Evolutionary conservation across 1,140 invertebrate species (phyloP).

Genomic region (Argopecten irradians): DNA sequence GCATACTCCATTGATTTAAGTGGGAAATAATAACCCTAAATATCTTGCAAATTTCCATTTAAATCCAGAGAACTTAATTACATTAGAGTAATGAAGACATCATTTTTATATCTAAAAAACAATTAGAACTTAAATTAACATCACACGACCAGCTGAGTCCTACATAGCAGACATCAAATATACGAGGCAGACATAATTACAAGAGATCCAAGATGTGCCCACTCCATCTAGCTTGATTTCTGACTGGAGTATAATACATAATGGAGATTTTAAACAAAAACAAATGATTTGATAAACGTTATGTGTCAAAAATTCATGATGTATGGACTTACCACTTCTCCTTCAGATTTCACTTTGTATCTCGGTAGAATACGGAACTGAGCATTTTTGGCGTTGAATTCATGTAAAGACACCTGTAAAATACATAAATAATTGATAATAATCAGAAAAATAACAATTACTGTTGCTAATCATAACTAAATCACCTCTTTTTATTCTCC

Average conservation of each 20-base stretch:
- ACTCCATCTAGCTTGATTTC: background rate
- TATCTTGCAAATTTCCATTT: background rate
- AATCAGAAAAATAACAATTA: background rate
- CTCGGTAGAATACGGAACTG: conserved; percentile 76
- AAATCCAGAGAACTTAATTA: background rate
- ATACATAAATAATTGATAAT: background rate
- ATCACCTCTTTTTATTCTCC: no score
- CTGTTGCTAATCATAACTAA: background rate
- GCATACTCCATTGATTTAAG: background rate
- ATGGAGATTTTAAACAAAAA: background rate
- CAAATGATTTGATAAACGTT: background rate
- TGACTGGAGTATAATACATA: background rate
- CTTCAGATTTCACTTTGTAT: conserved; percentile 78
- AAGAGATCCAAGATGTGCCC: background rate
- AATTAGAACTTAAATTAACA: background rate
- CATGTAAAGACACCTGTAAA: conserved; percentile 73
- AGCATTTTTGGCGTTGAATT: conserved; percentile 76
- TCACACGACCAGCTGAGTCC: background rate
- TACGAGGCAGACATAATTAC: background rate
- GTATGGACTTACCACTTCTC: conserved; percentile 74
- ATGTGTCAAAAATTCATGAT: background rate
- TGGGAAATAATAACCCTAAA: background rate
- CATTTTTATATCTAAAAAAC: no score
- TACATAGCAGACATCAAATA: background rate
- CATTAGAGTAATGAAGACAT: background rate